Percentiles rank a stretch among this genome's conserved stretches.
Conservation (phyloP, 2,888 invertebrate genomes). For the Melanostoma mellinum region DNA sequence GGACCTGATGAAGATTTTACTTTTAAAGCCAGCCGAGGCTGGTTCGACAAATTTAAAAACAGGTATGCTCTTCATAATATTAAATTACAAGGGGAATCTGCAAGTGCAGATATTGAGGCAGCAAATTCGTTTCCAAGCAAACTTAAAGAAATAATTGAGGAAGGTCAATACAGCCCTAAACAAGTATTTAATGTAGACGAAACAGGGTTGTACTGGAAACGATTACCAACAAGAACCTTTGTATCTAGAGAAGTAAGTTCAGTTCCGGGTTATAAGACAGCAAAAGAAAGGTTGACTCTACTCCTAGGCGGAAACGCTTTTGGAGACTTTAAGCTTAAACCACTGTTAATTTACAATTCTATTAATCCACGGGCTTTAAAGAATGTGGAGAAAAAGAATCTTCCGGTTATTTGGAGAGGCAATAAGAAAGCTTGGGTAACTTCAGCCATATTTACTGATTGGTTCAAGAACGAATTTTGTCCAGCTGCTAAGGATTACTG, state of each 20-base stretch:
- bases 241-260: constrained; percentile 9
- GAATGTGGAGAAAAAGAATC: constrained; percentile 72
- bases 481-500: constrained; percentile 33
- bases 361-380: constrained; percentile 75
- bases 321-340: constrained; percentile 68
- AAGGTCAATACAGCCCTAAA: constrained; percentile 2
- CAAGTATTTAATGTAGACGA: constrained; percentile 13
- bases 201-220: constrained; percentile 22
- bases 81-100: constrained; percentile 9
- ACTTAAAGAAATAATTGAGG: background rate
- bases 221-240: constrained; percentile 20
- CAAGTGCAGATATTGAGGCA: constrained; percentile 15
- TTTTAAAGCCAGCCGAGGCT: constrained; percentile 15
- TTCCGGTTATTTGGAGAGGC: constrained; percentile 75
- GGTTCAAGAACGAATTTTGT: constrained; percentile 73
- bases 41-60: constrained; percentile 25
- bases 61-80: constrained; percentile 14
- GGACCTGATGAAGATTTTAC: no score
- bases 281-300: constrained; percentile 4
- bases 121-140: background rate
- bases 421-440: constrained; percentile 74
- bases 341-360: constrained; percentile 75
- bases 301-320: constrained; percentile 6
- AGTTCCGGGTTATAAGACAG: constrained; percentile 14
- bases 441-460: constrained; percentile 51